Base-by-base conservation (phyloP, 2,888 invertebrate species). In the Calameuta idolon region DNA sequence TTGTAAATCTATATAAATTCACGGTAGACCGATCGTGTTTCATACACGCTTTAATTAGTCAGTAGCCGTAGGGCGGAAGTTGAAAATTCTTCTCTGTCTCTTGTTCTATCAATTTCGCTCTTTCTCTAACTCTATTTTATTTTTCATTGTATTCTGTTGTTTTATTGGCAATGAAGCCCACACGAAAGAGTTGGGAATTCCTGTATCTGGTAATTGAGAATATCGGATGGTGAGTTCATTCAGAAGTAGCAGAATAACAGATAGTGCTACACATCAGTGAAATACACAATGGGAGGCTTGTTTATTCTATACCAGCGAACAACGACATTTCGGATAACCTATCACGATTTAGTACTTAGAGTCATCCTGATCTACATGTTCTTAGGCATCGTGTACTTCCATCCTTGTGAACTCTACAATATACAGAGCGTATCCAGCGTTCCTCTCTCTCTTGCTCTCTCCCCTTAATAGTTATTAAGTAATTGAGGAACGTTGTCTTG, bases 361-460 rank as follows among this genome's bases (percentile, higher is more conserved):
- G 9, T 55, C 55, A 55, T 55, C 23, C 23, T 55, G 55, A 55
- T 55, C 55, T 55, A 55, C 55, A 55, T 55, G 55, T 5, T 55
- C 23, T 2, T 55, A 23, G 55, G 55, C 23, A 23, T 9, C 55
- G 55, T 23, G 55, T 9, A 23, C 55, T 55, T 55, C 55, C 23
- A 23, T 55, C 23, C 23, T 55, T 9, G 55, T 55, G 55, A 55
- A 55, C 55, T 55, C 55, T 15, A 55, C 23, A 55, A 9, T 23
- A 55, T 55, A 23, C 55, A 55, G 55, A 55, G 23, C 55, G 55
- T 55, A 23, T 23, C 23, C 55, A 55, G 23, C 23, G 23, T 55
- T 23, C 23, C 9, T 71, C 71, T 71, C 71, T 71, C 12, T 71
- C 78, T 35, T 11, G 12, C 69, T 74, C 33, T n/a, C n/a, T 77